Conservation (phyloP, 2,888 invertebrate genomes). For the Entomobrya proxima region DNA sequence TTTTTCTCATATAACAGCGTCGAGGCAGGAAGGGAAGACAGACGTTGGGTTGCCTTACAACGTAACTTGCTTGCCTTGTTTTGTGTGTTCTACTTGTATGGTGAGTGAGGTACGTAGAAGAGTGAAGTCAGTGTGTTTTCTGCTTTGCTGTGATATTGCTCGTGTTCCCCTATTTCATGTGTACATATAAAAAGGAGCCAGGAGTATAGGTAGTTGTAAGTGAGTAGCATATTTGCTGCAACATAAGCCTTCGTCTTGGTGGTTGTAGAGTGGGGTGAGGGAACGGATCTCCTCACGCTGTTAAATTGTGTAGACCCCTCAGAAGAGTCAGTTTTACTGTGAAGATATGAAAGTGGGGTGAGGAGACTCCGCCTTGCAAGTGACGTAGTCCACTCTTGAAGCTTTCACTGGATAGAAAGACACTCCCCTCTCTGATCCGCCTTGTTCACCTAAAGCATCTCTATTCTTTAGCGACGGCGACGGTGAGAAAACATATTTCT, state of each 20-base stretch:
- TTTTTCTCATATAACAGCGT: neutral
- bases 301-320: constrained; percentile 45
- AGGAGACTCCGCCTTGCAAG: constrained; percentile 49
- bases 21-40: neutral
- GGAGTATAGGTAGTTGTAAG: neutral
- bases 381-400: constrained; percentile 41
- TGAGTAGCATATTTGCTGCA: neutral
- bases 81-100: constrained; percentile 10
- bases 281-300: constrained; percentile 41
- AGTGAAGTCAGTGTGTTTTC: neutral
- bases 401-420: constrained; percentile 32
- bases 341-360: constrained; percentile 48
- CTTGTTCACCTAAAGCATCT: constrained; percentile 47
- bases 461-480: too few species aligned
- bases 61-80: constrained; percentile 20
- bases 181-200: neutral
- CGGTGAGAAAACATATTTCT: neutral
- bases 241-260: neutral
- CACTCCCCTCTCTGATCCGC: constrained; percentile 56
- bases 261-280: constrained; percentile 3
- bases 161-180: neutral
- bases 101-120: neutral
- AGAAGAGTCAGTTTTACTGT: constrained; percentile 25
- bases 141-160: constrained; percentile 18
- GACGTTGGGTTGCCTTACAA: constrained; percentile 10